Conservation (phyloP, 2,888 invertebrate genomes). For the Cryptops parisi region DNA sequence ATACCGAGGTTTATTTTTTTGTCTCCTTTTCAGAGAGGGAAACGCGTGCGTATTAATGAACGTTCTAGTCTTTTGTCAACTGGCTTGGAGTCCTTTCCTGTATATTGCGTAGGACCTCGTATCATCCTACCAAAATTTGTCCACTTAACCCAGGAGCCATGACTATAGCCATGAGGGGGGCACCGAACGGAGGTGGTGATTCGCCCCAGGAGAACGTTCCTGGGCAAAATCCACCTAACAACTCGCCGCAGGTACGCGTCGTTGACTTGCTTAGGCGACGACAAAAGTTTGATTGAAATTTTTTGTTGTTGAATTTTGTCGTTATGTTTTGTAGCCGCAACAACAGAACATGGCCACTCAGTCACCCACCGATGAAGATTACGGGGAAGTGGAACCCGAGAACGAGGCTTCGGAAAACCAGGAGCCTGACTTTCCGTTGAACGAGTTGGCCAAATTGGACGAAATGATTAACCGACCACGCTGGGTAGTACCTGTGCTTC, state of each 20-base stretch:
- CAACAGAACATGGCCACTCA: neutral
- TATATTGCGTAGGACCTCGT: neutral
- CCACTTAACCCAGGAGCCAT: constrained; percentile 20
- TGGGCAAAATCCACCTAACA: constrained; percentile 17
- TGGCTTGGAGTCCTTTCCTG: neutral
- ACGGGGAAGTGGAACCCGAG: neutral
- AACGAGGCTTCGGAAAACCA: constrained; percentile 18
- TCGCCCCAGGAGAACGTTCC: constrained; percentile 26
- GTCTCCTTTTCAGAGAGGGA: no score
- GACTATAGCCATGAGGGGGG: constrained; percentile 32
- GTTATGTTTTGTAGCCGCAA: constrained; percentile 3
- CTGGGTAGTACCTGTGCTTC: constrained; percentile 95
- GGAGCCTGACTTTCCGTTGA: constrained; percentile 65
- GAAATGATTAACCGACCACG: constrained; percentile 91
- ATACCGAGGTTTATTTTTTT: no score
- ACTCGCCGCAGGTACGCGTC: constrained; percentile 7
- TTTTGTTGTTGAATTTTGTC: no score
- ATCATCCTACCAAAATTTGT: constrained; percentile 7
- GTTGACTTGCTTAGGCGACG: no score
- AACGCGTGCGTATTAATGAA: no score
- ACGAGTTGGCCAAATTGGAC: constrained; percentile 73
- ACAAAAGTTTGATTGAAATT: no score
- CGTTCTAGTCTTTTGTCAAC: neutral
- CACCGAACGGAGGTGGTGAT: constrained; percentile 29
- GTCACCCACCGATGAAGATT: neutral